Evolutionary conservation across 2,888 invertebrate genomes (phyloP).

Genomic region (Panorpa germanica): DNA sequence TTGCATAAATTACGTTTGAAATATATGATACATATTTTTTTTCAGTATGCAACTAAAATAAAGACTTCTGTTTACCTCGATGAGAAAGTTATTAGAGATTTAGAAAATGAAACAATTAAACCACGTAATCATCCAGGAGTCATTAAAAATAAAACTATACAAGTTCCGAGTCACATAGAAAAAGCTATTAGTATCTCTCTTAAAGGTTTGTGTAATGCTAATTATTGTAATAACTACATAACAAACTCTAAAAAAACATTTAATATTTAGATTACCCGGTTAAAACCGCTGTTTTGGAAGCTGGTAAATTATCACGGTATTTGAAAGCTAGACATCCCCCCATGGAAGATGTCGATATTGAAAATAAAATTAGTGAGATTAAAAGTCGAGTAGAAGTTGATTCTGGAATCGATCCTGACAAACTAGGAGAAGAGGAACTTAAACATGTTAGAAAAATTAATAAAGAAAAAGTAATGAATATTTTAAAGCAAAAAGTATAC

Average conservation of each 20-base stretch:
- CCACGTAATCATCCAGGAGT: conserved; percentile 58
- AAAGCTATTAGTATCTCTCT: conserved; percentile 32
- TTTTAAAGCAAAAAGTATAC: conserved; percentile 40
- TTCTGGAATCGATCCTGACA: conserved; percentile 17
- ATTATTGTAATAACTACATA: conserved; percentile 7
- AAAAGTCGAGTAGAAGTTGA: conserved; percentile 22
- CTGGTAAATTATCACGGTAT: conserved; percentile 33
- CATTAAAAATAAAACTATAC: conserved; percentile 28
- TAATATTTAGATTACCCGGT: conserved; percentile 31
- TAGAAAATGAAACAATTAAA: conserved; percentile 34
- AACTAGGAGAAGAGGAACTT: conserved; percentile 21
- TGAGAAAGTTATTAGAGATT: conserved; percentile 25
- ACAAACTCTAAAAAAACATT: conserved; percentile 2
- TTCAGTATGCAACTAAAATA: too few relatives aligned
- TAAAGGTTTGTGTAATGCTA: conserved; percentile 22
- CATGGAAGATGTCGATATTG: conserved; percentile 33
- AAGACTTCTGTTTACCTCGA: conserved; percentile 36
- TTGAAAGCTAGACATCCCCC: conserved; percentile 44
- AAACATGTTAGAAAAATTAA: conserved; percentile 26
- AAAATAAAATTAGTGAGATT: conserved; percentile 25
- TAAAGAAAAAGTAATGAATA: conserved; percentile 30
- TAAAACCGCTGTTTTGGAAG: conserved; percentile 32
- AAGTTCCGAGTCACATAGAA: conserved; percentile 38
- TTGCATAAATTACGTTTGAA: too few relatives aligned
- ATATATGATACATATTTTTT: too few relatives aligned